Conservation (phyloP, 1,140 invertebrate genomes). For the Spodoptera litura region DNA sequence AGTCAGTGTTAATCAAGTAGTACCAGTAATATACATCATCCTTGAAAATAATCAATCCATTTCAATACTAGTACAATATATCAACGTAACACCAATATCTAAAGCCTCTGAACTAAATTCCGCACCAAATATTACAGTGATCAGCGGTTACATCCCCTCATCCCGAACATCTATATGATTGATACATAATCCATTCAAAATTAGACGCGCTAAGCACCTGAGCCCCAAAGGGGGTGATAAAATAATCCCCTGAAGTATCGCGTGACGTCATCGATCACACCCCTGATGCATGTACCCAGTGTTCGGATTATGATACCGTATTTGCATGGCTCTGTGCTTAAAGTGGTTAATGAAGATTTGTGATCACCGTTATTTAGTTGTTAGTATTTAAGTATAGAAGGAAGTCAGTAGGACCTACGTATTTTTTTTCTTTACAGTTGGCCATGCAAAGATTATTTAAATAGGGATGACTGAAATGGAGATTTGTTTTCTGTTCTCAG, state of each 20-base stretch:
- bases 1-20: too few relatives aligned
- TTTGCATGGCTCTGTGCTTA: not conserved
- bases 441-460: too few relatives aligned
- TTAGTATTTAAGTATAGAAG: not conserved
- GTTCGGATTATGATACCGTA: conserved; percentile 11
- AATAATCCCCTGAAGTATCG: conserved; percentile 31
- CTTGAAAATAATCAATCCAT: too few relatives aligned
- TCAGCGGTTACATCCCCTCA: conserved; percentile 13
- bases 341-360: not conserved
- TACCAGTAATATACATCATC: too few relatives aligned
- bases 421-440: too few relatives aligned
- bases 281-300: not conserved
- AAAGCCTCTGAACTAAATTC: not conserved
- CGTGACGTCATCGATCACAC: conserved; percentile 32
- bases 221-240: conserved; percentile 18
- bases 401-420: too few relatives aligned
- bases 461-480: too few relatives aligned
- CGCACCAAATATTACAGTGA: not conserved
- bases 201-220: conserved; percentile 33
- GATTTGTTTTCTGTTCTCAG: too few relatives aligned
- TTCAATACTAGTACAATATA: too few relatives aligned
- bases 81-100: not conserved
- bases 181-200: conserved; percentile 45
- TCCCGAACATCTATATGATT: conserved; percentile 24
- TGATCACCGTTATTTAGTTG: not conserved